Base-by-base conservation (phyloP, 2,888 invertebrate genomes). In the Idaea biselata region DNA sequence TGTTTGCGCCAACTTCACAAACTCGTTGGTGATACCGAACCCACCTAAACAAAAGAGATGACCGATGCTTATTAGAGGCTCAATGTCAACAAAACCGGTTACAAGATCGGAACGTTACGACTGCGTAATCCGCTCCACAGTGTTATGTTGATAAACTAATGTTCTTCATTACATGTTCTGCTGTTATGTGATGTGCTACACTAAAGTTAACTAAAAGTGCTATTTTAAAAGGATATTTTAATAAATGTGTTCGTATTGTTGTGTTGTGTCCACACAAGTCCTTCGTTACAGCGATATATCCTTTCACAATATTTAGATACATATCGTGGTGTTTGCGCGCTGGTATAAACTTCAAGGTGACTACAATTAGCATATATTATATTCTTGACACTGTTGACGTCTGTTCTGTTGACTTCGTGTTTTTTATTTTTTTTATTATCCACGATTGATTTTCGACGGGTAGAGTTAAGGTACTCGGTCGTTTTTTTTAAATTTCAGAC, bases 281-380 rank as follows among this genome's bases (percentile, higher is more conserved):
- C 66, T 70, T 67, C 60, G 57, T n/a, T 59, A 32, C 66, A 68
- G 60, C 60, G 64, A 32, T 57, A 32, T 57, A 65, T 25, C 62
- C 61, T 66, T 66, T 71, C 67, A 62, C 67, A 68, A 64, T 63
- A 17, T 59, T 33, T 14, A 59, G 53, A 59, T 62, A 61, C 61
- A 65, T 58, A 62, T 55, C 61, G 66, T n/a, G 60, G 55, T 70
- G 58, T 71, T 71, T 70, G 68, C 70, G 67, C 66, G 64, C 69
- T 67, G 67, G 65, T 72, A 67, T 64, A 64, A 60, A 68, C 70
- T 60, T 76, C 81, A 81, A 83, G 84, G 84, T 79, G 76, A 80
- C 70, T 72, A 69, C 64, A 65, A 76, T 78, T 75, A 74, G 67
- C 71, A 71, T 70, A 60, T 61, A 25, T 70, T 60, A 67, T 68